Base-by-base conservation (phyloP, 2,888 invertebrate species). In the Cheilosia scutellata region DNA sequence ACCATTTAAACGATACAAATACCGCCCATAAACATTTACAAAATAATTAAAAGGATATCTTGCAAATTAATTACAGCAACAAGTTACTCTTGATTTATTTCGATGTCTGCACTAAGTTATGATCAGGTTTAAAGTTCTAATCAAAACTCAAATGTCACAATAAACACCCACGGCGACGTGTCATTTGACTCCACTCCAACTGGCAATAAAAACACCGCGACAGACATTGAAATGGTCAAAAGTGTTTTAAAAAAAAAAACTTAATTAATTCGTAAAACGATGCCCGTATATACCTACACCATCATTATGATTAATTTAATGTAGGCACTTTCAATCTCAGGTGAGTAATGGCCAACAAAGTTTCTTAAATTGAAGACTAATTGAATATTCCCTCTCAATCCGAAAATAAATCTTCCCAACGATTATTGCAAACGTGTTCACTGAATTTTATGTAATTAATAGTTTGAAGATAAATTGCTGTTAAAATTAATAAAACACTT, bases 401-500 rank as follows among this genome's bases (percentile, higher is more conserved):
- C 51, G 9, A 33, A 20, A 42, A 63, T 40, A n/a, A 37, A 71
- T 55, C 47, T 29, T 27, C 33, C 11, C 31, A 58, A 58, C 37
- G 37, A 66, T 74, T 25, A 68, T 40, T 44, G 31, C 9, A 53
- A 80, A 44, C 51, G 58, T 74, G 47, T 60, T 72, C 55, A 37
- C 37, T 49, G 37, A 31, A 44, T 29, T 65, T 66, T 6, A 13
- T 4, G 25, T 83, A 63, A 55, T 72, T 78, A 72, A 74, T 74
- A 25, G 63, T 75, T 58, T 44, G 37, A 29, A 44, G 68, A 63
- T 58, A 62, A 53, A 51, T 51, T 63, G 62, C 58, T 70, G 79
- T 70, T 75, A 68, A 74, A 83, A 83, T 65, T 78, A 63, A 78
- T 68, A 31, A 78, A 74, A 47, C 49, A 65, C 51, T 58, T 53